Conservation (phyloP, 2,113 vertebrate genomes). For the rat (Rattus norvegicus) region DNA sequence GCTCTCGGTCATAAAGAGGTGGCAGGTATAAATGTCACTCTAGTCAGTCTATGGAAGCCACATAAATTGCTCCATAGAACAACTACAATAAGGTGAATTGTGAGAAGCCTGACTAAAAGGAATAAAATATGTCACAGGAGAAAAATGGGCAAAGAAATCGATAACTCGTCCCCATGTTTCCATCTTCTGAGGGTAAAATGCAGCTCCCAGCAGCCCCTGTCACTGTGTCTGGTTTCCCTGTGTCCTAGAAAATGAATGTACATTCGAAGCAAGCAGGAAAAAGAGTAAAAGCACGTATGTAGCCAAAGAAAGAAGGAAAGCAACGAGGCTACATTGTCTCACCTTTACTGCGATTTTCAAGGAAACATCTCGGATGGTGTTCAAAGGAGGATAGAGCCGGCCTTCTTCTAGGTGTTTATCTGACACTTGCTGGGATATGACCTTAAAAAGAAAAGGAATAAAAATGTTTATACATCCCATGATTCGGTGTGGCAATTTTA, state of each 20-base stretch:
- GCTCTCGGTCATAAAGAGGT: neutral
- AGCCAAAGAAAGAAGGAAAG: neutral
- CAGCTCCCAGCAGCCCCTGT: neutral
- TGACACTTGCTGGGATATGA: slow-evolving; percentile 93
- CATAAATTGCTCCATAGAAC: neutral
- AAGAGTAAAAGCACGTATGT: neutral
- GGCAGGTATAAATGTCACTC: neutral
- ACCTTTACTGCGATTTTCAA: slow-evolving; percentile 95
- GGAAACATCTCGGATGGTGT: slow-evolving; percentile 92
- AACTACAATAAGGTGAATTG: neutral
- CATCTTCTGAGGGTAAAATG: neutral
- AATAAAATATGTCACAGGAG: neutral
- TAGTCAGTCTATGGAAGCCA: neutral
- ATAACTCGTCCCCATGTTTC: neutral
- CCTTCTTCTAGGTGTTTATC: slow-evolving; percentile 93
- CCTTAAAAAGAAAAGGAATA: slow-evolving; percentile 81
- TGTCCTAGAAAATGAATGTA: neutral
- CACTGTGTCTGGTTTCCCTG: neutral
- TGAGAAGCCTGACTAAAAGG: neutral
- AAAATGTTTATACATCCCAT: neutral
- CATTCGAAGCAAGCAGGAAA: neutral
- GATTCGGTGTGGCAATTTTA: neutral
- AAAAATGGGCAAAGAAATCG: neutral
- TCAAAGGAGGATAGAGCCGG: slow-evolving; percentile 95
- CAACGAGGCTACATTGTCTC: slow-evolving; percentile 64